phyloP scores from a whole-genome alignment of 2,888 invertebrate species.

The Anoplius nigerrimus region DNA sequence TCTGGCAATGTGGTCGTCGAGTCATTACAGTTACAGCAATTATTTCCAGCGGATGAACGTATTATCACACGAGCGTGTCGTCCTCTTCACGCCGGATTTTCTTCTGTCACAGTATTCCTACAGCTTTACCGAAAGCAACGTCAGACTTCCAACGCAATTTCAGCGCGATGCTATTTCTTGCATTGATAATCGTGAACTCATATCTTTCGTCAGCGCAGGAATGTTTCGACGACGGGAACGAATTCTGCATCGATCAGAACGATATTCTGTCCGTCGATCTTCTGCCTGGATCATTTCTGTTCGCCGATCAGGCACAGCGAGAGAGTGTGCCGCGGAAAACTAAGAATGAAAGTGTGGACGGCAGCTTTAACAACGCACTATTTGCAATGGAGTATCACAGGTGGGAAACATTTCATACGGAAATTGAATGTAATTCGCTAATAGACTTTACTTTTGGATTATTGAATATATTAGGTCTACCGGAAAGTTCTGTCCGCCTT shows the following conservation, averaged over 20 bases:
- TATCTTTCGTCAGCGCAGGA: constrained; percentile 38
- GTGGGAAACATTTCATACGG: constrained; percentile 70
- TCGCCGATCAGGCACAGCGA: constrained; percentile 69
- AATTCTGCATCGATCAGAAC: constrained; percentile 77
- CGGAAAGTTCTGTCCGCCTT: too few relatives aligned
- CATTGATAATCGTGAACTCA: neutral
- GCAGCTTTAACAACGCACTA: constrained; percentile 80
- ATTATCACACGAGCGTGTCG: constrained; percentile 58
- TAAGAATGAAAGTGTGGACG: constrained; percentile 69
- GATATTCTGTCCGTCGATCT: constrained; percentile 83
- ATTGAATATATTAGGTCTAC: too few relatives aligned
- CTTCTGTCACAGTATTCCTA: constrained; percentile 22
- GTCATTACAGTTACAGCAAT: constrained; percentile 64
- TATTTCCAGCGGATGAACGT: constrained; percentile 57
- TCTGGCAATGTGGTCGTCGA: constrained; percentile 7
- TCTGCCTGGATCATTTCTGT: constrained; percentile 81
- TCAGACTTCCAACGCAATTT: too few relatives aligned
- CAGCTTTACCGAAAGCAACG: constrained; percentile 11
- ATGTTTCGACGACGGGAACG: constrained; percentile 71
- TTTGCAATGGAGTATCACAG: constrained; percentile 83
- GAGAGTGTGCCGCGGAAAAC: constrained; percentile 23
- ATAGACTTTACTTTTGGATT: too few relatives aligned
- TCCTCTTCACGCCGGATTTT: constrained; percentile 16
- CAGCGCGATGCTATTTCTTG: neutral
- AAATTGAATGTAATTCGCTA: neutral